Conservation (phyloP, 1,140 invertebrate genomes). For the Reticulitermes speratus region DNA sequence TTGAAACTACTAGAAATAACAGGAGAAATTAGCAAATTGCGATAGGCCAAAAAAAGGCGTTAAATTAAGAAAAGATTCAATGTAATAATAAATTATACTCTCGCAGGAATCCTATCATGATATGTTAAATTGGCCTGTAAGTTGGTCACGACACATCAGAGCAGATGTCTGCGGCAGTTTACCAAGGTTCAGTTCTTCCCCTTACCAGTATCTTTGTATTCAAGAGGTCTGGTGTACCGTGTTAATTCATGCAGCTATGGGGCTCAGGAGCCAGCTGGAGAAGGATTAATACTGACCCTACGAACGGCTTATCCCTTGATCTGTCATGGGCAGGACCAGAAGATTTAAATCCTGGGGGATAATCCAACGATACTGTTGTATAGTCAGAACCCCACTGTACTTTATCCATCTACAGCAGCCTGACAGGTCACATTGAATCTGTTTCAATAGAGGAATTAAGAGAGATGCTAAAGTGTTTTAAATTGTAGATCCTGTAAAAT, state of each 20-base stretch:
- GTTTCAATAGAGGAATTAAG: too few species aligned
- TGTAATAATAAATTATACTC: too few species aligned
- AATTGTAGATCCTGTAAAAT: constrained; percentile 3
- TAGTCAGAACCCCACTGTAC: neutral
- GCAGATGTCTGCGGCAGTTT: neutral
- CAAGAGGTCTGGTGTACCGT: neutral
- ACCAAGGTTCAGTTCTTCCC: neutral
- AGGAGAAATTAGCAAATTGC: too few species aligned
- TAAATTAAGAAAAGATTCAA: too few species aligned
- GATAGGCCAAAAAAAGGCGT: too few species aligned
- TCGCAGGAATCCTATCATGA: too few species aligned
- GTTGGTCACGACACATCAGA: neutral
- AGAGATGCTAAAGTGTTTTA: neutral
- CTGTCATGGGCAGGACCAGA: neutral
- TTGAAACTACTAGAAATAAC: too few species aligned
- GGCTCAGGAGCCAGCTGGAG: neutral
- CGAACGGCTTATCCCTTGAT: constrained; percentile 8
- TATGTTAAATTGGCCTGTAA: too few species aligned
- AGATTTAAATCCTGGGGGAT: neutral
- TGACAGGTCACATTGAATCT: neutral
- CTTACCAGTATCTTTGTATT: neutral
- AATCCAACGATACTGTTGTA: neutral
- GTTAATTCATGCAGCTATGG: neutral
- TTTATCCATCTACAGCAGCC: neutral
- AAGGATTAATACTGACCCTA: constrained; percentile 14